Evolutionary conservation across 2,113 vertebrate genomes (phyloP).

Genomic region (Oceanodroma tethys): DNA sequence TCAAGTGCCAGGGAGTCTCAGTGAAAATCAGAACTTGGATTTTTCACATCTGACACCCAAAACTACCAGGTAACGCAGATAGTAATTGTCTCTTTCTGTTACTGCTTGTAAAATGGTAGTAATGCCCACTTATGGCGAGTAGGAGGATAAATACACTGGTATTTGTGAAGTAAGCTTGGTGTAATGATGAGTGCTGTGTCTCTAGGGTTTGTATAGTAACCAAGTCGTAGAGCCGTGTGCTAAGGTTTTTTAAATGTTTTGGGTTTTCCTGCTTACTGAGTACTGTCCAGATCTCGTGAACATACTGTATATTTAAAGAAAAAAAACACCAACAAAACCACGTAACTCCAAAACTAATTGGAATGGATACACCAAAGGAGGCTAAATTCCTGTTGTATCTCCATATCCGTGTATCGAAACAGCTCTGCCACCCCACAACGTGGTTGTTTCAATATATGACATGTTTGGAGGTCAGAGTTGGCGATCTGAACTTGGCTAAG

Average conservation of each 20-base stretch:
- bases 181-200: rapidly evolving
- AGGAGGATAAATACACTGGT: neutral
- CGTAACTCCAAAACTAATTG: neutral
- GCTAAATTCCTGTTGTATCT: neutral
- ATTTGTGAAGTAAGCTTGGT: neutral
- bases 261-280: neutral
- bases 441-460: neutral
- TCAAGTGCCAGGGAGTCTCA: rapidly evolving
- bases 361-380: neutral
- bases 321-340: neutral
- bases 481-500: neutral
- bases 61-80: neutral
- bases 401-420: neutral
- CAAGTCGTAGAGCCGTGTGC: rapidly evolving
- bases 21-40: neutral
- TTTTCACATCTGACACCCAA: neutral
- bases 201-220: neutral
- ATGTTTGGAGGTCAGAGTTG: neutral
- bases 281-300: neutral
- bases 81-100: rapidly evolving
- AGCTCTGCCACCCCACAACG: neutral
- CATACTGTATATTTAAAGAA: neutral
- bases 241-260: neutral
- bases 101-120: neutral
- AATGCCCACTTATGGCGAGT: neutral